Percentiles rank a stretch among this genome's conserved stretches.
These are phyloP conservation scores for Plagodis pulveraria DNA, from an alignment of 2,888 invertebrate genomes.

Conservation along the genomic window DNA sequence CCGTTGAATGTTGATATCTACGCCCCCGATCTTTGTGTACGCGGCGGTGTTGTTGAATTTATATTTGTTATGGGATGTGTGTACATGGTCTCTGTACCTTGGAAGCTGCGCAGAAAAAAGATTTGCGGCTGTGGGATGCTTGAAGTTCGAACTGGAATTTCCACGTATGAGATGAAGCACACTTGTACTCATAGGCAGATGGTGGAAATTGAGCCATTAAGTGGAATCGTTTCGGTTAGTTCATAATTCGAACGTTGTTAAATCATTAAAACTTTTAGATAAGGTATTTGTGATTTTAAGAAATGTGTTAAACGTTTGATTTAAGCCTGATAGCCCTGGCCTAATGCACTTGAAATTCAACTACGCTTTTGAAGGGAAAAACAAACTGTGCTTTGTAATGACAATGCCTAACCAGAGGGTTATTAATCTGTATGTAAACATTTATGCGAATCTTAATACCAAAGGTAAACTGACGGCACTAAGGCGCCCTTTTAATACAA, in stretches of 20 bases:
- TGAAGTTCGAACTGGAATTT: conserved; percentile 69
- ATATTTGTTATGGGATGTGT: conserved; percentile 71
- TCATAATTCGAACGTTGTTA: neutral
- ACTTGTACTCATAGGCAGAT: conserved; percentile 66
- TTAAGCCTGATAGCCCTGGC: conserved; percentile 63
- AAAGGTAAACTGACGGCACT: conserved; percentile 67
- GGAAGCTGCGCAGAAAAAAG: conserved; percentile 70
- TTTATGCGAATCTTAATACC: conserved; percentile 56
- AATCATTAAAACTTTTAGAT: too few relatives aligned
- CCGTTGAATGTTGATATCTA: conserved; percentile 64
- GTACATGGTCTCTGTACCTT: conserved; percentile 61
- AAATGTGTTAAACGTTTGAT: conserved; percentile 21
- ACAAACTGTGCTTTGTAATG: conserved; percentile 67
- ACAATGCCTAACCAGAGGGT: conserved; percentile 69
- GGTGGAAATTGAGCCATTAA: conserved; percentile 61
- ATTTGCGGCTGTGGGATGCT: conserved; percentile 76
- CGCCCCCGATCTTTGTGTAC: conserved; percentile 70
- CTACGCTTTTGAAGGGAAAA: conserved; percentile 60
- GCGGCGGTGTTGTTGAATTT: conserved; percentile 59
- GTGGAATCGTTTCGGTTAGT: conserved; percentile 68
- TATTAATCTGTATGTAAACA: conserved; percentile 59
- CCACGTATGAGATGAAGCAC: conserved; percentile 71
- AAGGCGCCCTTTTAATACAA: conserved; percentile 49
- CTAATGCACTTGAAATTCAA: conserved; percentile 60
- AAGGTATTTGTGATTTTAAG: neutral